These are phyloP conservation scores for Mantis religiosa DNA, from an alignment of 2,888 invertebrate genomes.

Conservation along the genomic window DNA sequence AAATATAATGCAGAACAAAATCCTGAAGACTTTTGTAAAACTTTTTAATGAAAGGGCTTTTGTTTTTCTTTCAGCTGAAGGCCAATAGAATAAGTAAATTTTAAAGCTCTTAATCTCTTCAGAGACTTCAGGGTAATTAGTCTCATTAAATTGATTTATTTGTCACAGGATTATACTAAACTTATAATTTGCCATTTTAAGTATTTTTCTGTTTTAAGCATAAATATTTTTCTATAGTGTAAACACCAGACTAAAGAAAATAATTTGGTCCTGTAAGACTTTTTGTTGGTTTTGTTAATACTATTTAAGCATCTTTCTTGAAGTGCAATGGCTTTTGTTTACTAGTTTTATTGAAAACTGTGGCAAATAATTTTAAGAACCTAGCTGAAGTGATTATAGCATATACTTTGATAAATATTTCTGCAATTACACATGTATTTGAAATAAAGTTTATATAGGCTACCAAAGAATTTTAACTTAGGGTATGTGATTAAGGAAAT, in stretches of 20 bases:
- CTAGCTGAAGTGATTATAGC: neutral
- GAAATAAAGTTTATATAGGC: neutral
- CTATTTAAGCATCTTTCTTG: neutral
- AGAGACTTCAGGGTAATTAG: neutral
- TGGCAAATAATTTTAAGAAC: neutral
- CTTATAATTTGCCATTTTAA: neutral
- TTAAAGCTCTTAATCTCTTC: no score
- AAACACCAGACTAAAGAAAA: no score
- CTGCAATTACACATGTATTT: neutral
- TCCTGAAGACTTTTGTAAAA: neutral
- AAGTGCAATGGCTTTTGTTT: neutral
- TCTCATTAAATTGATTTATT: neutral
- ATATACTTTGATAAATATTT: neutral
- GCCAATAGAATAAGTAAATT: neutral
- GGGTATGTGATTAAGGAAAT: neutral
- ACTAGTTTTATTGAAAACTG: neutral
- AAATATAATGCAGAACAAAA: neutral
- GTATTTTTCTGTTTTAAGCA: neutral
- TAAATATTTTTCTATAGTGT: neutral
- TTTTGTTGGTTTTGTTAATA: no score
- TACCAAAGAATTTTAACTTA: neutral
- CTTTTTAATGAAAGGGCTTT: neutral
- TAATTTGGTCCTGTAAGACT: neutral
- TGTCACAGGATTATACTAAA: no score
- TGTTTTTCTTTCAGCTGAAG: neutral